Percentiles rank a stretch among this genome's conserved stretches.
Evolutionary conservation across 2,888 invertebrate species (phyloP).

Genomic region (Drosophila eohydei): DNA sequence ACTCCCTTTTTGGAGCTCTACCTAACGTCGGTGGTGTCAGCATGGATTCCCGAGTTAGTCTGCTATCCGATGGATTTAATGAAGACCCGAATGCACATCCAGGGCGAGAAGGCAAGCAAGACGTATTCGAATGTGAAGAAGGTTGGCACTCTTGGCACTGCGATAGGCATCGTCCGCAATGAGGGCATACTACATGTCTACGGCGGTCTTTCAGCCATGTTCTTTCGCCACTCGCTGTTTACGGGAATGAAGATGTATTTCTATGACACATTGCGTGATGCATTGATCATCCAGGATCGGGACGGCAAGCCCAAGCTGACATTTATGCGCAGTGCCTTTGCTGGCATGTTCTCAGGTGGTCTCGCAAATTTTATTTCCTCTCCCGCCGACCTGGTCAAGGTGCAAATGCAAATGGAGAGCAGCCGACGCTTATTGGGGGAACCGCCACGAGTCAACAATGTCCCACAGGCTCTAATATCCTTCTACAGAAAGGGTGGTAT

Average conservation of each 20-base stretch:
- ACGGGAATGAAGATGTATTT: conserved; percentile 49
- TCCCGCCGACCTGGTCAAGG: conserved; percentile 95
- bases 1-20: conserved; percentile 33
- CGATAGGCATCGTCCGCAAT: conserved; percentile 28
- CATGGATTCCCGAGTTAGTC: conserved; percentile 27
- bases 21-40: conserved; percentile 18
- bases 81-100: conserved; percentile 57
- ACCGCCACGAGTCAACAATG: conserved; percentile 90
- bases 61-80: conserved; percentile 49
- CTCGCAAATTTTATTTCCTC: conserved; percentile 85
- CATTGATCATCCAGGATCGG: conserved; percentile 15
- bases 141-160: conserved; percentile 38
- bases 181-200: conserved; percentile 42
- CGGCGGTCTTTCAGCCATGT: conserved; percentile 51
- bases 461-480: conserved; percentile 89
- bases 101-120: conserved; percentile 42
- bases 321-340: conserved; percentile 27
- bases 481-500: conserved; percentile 90
- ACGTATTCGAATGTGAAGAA: not conserved
- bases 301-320: conserved; percentile 32
- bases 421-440: conserved; percentile 90
- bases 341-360: conserved; percentile 25
- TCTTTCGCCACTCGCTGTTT: conserved; percentile 41
- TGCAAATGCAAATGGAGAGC: conserved; percentile 96
- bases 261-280: conserved; percentile 33